These are phyloP conservation scores for Crossocerus cetratus DNA, from an alignment of 2,888 invertebrate species.

Conservation along the genomic window DNA sequence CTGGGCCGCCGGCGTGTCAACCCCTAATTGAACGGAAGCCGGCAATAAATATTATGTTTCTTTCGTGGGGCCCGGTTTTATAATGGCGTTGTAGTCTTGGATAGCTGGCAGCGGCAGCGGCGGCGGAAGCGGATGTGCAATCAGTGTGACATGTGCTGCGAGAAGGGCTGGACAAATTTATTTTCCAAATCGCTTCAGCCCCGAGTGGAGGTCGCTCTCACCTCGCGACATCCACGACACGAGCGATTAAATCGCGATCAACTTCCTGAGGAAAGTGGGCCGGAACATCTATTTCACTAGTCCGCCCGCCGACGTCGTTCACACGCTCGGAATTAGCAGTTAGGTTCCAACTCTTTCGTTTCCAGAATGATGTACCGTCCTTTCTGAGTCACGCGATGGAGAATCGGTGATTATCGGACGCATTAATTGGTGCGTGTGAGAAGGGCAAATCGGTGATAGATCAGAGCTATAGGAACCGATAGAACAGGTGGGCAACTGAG, in stretches of 20 bases:
- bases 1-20: constrained; percentile 60
- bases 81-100: constrained; percentile 59
- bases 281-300: too few species aligned
- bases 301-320: too few species aligned
- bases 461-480: constrained; percentile 29
- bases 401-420: neutral
- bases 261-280: constrained; percentile 10
- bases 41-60: constrained; percentile 76
- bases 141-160: constrained; percentile 66
- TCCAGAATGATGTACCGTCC: too few species aligned
- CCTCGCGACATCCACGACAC: constrained; percentile 28
- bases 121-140: constrained; percentile 73
- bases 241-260: constrained; percentile 52
- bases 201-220: constrained; percentile 21
- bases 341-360: too few species aligned
- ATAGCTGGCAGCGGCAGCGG: constrained; percentile 33
- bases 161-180: constrained; percentile 48
- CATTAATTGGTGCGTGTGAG: neutral
- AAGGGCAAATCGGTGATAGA: constrained; percentile 31
- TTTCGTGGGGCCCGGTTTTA: constrained; percentile 70
- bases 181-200: constrained; percentile 51
- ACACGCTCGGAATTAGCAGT: constrained; percentile 12
- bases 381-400: too few species aligned
- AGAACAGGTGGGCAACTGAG: constrained; percentile 44
- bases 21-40: constrained; percentile 76